Evolutionary conservation across 2,888 invertebrate species (phyloP), one percentile per base, ranked within the genome.

Genomic region (Eumerus sabulonum): DNA sequence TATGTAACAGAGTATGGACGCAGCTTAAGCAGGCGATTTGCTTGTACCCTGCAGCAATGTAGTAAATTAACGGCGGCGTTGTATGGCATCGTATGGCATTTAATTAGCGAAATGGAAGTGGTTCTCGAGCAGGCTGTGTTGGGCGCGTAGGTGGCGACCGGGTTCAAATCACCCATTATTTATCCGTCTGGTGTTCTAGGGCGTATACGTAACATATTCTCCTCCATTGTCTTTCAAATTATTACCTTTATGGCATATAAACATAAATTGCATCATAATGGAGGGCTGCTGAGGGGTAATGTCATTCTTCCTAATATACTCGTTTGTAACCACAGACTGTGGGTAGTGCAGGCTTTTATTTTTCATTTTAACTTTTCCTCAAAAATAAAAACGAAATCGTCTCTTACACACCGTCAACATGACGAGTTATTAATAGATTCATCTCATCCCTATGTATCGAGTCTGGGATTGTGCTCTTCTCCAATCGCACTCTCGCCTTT

Each of bases 361-460:
- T 27, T 27, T 7, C 27, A 7, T 44, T 44, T 1, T 42, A 27
- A 27, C 3, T 27, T 27, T 27, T 27, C 27, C 27, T 7, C n/a
- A n/a, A 7, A 27, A 27, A 27, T 27, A 27, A 27, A 27, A 27
- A 27, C 27, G 7, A 7, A 27, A 27, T 27, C 27, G 27, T 27
- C 27, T 2, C 7, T 27, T 74, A 59, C 68, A 59, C 68, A 59
- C 51, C 51, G 73, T 67, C 68, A 60, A 68, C 68, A 56, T 56
- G 53, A 79, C 54, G 68, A 63, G 40, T 40, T 79, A 79, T 79
- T 60, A 68, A 74, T 73, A 79, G 74, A 51, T 57, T 47, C 53
- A 53, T 68, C 57, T 56, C 38, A 45, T 51, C 44, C 38, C 42
- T 42, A 42, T 62, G 50, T 60, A 59, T 13, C 68, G 50, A 27